Evolutionary conservation across 1,140 invertebrate species (phyloP), one percentile per base, ranked within the genome.

Genomic region (Drosophila equinoxialis): DNA sequence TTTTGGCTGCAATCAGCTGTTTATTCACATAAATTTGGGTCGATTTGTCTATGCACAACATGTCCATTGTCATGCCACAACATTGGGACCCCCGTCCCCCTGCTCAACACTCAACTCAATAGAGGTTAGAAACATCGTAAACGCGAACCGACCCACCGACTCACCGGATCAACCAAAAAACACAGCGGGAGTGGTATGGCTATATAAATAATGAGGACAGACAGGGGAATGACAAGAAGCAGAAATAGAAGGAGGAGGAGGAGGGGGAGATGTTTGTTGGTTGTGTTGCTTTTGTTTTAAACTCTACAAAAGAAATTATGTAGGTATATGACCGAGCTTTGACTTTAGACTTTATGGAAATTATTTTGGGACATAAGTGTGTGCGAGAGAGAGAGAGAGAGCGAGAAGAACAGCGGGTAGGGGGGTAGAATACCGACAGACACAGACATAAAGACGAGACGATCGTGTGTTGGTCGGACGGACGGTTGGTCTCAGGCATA

Each of bases 281-380:
- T 51, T 14, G 48, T 39, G 48, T 37, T 74, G 71, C 55, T 74
- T 74, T 75, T 75, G 71, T 75, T 75, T 74, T 74, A 75, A 48
- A 62, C 39, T 42, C 41, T 48, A 48, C 45, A 71, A 74, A 71
- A 71, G 62, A 84, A 74, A 75, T 81, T 65, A 77, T 80, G 67
- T 71, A 72, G 45, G 72, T 70, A 65, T 69, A 79, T 72, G 76
- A 79, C 80, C 72, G 75, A 61, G 75, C 45, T 51, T 51, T 20
- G 59, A 62, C 59, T 64, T 61, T 63, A 23, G 65, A 77, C 66
- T 61, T 86, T 85, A 86, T 85, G 81, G 82, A 86, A 81, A 85
- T 84, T 81, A 67, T 81, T 77, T 77, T 76, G 37, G 55, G 61
- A 23, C 48, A 72, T 20, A 23, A 51, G 0, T 30, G 30, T 37